Base-by-base conservation (phyloP, 2,113 vertebrate species). In the Brachyhypopomus occidentalis region DNA sequence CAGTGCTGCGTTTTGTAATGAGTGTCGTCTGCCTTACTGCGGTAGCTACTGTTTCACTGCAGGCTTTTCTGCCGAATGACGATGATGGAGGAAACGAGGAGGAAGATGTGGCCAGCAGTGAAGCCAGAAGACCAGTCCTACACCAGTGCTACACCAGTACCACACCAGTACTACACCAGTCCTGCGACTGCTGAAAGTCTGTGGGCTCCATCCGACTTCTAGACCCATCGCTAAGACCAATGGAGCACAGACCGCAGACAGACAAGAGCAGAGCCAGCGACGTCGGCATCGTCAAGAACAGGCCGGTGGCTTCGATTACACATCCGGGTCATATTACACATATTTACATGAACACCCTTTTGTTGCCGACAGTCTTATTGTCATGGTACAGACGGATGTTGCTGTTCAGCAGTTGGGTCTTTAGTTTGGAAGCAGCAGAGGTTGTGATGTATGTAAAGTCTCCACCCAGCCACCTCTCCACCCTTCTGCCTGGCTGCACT, bases 261-360 rank as follows among this genome's bases (percentile, higher is more conserved):
- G 89, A 92, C 63, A 92, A 90, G 63, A 84, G 78, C 81, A 91
- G 91, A 83, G 79, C 84, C 25, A 85, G 92, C 86, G 94, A 94
- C 90, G 94, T 94, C 83, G 91, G 91, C 83, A 92, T 92, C 34
- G 91, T 92, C 80, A 93, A 93, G 86, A 90, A 84, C 85, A 94
- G 93, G 94, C 93, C 84, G 90, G 87, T 30, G 4, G 4, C 0
- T 12, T 45, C 62, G 25, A 7, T 48, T 30, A 17, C 30, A 4
- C n/a, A 0, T 45, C 12, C 0, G 16, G 23, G 8, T 48, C 23
- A 1, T 67, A 3, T 77, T 34, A 7, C 73, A 41, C 36, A 19
- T 6, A 17, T 63, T 63, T 67, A 19, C 30, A 0, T 9, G 3
- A 20, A 20, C 16, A 30, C 12, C 4, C 27, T 5, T 11, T 16